Evolutionary conservation across 2,888 invertebrate species (phyloP).

Genomic region (Siphonodentalium dalli): DNA sequence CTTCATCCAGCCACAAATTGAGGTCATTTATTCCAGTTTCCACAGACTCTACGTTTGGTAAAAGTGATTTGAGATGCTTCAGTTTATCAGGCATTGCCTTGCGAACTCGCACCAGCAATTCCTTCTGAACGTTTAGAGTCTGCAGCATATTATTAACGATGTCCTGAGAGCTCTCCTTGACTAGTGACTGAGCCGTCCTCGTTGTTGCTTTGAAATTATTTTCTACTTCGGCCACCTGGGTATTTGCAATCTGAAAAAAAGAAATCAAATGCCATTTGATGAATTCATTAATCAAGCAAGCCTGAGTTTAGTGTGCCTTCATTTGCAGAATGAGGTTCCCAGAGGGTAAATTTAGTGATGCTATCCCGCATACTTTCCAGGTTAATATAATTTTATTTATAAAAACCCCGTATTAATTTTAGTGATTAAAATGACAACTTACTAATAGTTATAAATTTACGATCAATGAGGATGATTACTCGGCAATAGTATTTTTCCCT

Average conservation of each 20-base stretch:
- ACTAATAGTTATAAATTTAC: no score
- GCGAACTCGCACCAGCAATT: conserved; percentile 53
- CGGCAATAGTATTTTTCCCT: no score
- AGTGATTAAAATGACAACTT: no score
- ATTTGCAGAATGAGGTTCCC: not conserved
- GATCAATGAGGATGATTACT: no score
- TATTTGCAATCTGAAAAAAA: conserved; percentile 73
- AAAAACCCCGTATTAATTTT: no score
- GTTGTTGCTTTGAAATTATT: conserved; percentile 89
- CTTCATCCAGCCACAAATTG: conserved; percentile 84
- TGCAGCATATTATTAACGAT: conserved; percentile 91
- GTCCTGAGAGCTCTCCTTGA: conserved; percentile 87
- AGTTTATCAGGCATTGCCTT: conserved; percentile 82
- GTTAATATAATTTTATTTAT: not conserved
- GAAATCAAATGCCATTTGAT: no score
- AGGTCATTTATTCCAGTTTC: conserved; percentile 88
- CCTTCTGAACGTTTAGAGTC: conserved; percentile 69
- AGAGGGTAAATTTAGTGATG: no score
- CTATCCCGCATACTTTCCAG: no score
- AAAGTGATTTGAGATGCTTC: conserved; percentile 66
- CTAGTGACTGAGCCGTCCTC: conserved; percentile 87
- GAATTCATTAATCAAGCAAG: not conserved
- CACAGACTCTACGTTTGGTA: conserved; percentile 82
- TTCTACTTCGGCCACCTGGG: conserved; percentile 85
- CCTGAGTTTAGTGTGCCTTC: no score